Conservation (phyloP, 2,797 vertebrate species). For the Hypotaenidia philippensis region DNA sequence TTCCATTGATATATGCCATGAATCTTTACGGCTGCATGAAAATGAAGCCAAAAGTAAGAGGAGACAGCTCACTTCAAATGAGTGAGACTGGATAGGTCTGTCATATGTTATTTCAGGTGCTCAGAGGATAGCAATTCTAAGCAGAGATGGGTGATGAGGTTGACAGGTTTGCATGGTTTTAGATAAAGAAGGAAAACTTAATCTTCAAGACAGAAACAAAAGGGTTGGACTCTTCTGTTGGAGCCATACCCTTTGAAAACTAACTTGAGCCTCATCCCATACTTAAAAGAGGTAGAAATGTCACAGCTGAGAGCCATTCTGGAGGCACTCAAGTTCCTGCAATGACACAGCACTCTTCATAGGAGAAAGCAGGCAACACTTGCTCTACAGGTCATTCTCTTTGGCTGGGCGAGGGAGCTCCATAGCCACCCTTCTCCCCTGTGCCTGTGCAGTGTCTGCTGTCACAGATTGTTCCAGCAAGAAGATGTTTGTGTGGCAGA, state of each 20-base stretch:
- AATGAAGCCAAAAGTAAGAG: conserved; percentile 55
- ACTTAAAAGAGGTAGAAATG: not conserved
- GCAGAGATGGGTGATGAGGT: conserved; percentile 8
- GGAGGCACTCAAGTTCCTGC: not conserved
- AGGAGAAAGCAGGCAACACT: not conserved
- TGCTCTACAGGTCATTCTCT: not conserved
- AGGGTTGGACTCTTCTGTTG: not conserved
- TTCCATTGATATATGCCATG: conserved; percentile 63
- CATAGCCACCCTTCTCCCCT: not conserved
- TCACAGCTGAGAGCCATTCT: not conserved
- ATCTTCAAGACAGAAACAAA: not conserved
- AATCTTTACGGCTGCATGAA: conserved; percentile 54
- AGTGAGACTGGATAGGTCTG: conserved; percentile 51
- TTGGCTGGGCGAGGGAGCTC: not conserved
- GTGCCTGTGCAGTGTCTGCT: not conserved
- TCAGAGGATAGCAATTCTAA: conserved; percentile 9
- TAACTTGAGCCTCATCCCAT: not conserved
- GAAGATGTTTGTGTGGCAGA: not conserved
- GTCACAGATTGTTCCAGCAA: not conserved
- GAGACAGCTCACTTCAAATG: conserved; percentile 46
- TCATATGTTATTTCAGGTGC: conserved; percentile 63
- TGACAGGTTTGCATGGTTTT: conserved; percentile 30
- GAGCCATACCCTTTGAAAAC: not conserved
- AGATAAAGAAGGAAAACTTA: conserved; percentile 43
- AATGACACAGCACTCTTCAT: not conserved